A percentile compares a stretch with the other conserved stretches of the same genome.
phyloP scores from a whole-genome alignment of 2,113 vertebrate species.

The Ameiurus melas region DNA sequence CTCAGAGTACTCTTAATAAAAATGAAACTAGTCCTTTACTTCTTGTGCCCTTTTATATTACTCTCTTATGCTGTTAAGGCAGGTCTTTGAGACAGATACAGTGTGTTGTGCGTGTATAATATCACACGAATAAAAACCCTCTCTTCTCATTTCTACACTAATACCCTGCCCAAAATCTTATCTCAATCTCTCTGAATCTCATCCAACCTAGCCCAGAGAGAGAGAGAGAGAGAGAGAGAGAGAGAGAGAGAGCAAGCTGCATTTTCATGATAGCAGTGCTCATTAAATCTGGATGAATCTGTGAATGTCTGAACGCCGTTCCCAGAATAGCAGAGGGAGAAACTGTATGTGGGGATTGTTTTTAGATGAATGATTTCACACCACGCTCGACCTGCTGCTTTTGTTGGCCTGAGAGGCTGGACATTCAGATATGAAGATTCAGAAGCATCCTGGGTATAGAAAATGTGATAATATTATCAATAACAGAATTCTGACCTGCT shows the following conservation, averaged over 20 bases:
- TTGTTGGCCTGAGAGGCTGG: neutral
- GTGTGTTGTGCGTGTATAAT: neutral
- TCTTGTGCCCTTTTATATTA: neutral
- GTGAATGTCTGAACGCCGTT: neutral
- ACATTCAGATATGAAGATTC: neutral
- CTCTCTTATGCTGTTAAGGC: neutral
- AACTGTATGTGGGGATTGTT: neutral
- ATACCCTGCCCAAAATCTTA: neutral
- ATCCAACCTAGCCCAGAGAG: neutral
- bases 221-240: neutral
- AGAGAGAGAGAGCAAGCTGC: neutral
- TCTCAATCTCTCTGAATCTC: neutral
- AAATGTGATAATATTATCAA: neutral
- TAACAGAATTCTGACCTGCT: neutral
- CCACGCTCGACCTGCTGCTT: neutral
- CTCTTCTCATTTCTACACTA: neutral
- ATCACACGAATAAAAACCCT: neutral
- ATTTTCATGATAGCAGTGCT: constrained; percentile 3
- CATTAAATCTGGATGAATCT: constrained; percentile 15
- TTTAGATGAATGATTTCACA: constrained; percentile 13
- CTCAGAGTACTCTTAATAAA: neutral
- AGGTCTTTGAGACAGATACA: neutral
- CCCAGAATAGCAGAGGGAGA: constrained; percentile 4
- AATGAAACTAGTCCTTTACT: neutral
- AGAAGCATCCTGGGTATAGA: neutral